Conservation (phyloP, 2,888 invertebrate species). For the Eugnorisma glareosa region DNA sequence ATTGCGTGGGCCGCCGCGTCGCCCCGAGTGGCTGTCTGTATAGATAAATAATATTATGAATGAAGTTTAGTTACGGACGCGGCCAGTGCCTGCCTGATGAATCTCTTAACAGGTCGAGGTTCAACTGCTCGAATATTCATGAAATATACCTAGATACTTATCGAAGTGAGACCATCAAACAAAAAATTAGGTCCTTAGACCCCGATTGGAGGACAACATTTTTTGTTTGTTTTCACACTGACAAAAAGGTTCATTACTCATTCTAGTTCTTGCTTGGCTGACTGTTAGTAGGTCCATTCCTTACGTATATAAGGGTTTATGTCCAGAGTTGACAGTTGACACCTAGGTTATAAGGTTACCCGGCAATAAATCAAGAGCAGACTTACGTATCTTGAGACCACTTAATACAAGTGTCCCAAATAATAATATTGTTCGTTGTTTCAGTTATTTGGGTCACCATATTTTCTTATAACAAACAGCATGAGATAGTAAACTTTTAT, state of each 20-base stretch:
- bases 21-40: conserved; percentile 47
- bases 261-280: conserved; percentile 18
- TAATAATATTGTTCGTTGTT: conserved; percentile 23
- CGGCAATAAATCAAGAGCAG: conserved; percentile 13
- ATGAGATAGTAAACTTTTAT: conserved; percentile 4
- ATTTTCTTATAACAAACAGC: conserved; percentile 28
- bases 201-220: neutral
- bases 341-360: conserved; percentile 6
- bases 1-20: conserved; percentile 64
- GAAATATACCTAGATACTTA: conserved; percentile 30
- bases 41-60: conserved; percentile 61
- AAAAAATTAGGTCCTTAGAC: neutral
- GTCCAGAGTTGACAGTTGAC: conserved; percentile 19
- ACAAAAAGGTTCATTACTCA: conserved; percentile 19
- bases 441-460: conserved; percentile 26
- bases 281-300: neutral
- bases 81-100: conserved; percentile 34
- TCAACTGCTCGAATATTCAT: conserved; percentile 44
- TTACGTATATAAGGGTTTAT: neutral
- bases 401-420: conserved; percentile 14
- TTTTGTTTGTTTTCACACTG: neutral
- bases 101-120: conserved; percentile 56
- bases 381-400: conserved; percentile 16
- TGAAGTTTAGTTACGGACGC: conserved; percentile 55
- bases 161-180: neutral